A percentile compares a stretch with the other conserved stretches of the same genome.
These are phyloP conservation scores for Exephanes ischioxanthus DNA, from an alignment of 2,888 invertebrate genomes.

Conservation along the genomic window DNA sequence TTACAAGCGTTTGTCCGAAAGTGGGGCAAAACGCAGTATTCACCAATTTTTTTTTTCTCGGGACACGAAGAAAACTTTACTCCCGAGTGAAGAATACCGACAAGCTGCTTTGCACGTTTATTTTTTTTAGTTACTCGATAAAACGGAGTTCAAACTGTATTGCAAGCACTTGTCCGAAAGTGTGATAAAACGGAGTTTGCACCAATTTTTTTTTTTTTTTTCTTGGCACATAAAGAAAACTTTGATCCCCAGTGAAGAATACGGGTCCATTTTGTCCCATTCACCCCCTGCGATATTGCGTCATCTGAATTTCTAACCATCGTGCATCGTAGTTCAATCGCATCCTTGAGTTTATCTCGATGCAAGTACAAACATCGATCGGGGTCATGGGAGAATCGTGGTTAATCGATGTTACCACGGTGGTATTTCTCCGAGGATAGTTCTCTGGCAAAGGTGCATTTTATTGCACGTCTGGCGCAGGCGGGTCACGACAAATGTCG, in stretches of 20 bases:
- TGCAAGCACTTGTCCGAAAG: too few relatives aligned
- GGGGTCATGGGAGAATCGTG: slow-evolving; percentile 58
- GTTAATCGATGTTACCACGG: slow-evolving; percentile 28
- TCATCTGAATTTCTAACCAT: not conserved
- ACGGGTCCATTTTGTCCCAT: not conserved
- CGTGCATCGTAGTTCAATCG: not conserved
- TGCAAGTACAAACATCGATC: slow-evolving; percentile 13
- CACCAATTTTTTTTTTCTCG: too few relatives aligned
- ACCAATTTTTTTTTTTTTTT: too few relatives aligned
- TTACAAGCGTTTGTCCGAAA: not conserved
- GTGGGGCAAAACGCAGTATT: too few relatives aligned
- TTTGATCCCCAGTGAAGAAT: not conserved
- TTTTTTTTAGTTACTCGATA: not conserved
- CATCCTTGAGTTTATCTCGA: slow-evolving; percentile 24
- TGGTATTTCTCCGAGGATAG: slow-evolving; percentile 49
- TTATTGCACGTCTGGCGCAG: slow-evolving; percentile 9
- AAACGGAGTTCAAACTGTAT: too few relatives aligned
- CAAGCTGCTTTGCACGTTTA: not conserved
- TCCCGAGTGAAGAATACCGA: not conserved
- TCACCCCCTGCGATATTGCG: not conserved
- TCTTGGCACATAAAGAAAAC: too few relatives aligned
- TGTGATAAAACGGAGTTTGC: too few relatives aligned
- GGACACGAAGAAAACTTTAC: too few relatives aligned
- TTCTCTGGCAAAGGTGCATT: slow-evolving; percentile 10
- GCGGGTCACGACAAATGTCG: slow-evolving; percentile 42